Percentiles rank a stretch among this genome's conserved stretches.
Evolutionary conservation across 2,797 vertebrate genomes (phyloP).

Genomic region (Acipenser oxyrinchus): DNA sequence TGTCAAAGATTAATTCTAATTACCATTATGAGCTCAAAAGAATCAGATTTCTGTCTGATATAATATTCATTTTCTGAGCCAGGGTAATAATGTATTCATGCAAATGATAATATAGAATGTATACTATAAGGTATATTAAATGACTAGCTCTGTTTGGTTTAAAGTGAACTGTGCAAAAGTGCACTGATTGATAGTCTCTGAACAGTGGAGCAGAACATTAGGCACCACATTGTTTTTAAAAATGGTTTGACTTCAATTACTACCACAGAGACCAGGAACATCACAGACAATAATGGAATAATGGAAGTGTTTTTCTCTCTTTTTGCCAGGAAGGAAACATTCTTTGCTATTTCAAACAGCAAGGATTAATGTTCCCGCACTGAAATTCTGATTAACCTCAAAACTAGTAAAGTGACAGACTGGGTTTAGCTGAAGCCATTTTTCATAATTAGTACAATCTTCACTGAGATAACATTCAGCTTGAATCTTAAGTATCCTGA

Average conservation of each 20-base stretch:
- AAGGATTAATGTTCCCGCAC: background rate
- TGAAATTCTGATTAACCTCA: background rate
- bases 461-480: background rate
- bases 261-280: background rate
- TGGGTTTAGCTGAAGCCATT: background rate
- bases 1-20: too few species aligned
- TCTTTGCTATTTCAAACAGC: background rate
- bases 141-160: background rate
- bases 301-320: background rate
- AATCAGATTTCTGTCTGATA: too few species aligned
- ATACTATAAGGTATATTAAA: background rate
- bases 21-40: too few species aligned
- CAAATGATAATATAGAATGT: background rate
- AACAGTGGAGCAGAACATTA: background rate
- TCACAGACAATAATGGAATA: background rate
- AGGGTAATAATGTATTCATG: too few species aligned
- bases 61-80: too few species aligned
- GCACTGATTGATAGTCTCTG: background rate
- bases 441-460: constrained; percentile 1
- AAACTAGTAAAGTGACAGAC: background rate
- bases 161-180: background rate
- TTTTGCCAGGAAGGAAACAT: background rate
- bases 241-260: background rate
- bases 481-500: background rate
- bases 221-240: background rate